Base-by-base conservation (phyloP, 30 jellyfish, hydroid and myxozoan genomes). In the Hydractinia echinata region DNA sequence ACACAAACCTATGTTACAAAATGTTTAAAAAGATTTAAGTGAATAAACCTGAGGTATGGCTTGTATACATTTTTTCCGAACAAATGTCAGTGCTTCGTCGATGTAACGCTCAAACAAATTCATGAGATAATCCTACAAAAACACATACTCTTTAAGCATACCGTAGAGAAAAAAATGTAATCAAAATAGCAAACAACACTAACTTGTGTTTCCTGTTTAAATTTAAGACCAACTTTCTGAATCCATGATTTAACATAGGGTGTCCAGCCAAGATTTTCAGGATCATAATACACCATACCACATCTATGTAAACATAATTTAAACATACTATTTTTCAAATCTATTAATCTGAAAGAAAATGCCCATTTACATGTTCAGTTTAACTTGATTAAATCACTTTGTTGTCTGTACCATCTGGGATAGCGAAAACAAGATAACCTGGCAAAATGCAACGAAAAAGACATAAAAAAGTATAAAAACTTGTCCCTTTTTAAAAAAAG, bases 231-330 rank as follows among this genome's bases (percentile, higher is more conserved):
- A 21, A 90, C 80, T 73, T 82, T 85, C 76, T 90, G 89, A 93
- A 90, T 76, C 97, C 97, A 91, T 5, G 97, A 86, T 54, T 91
- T 83, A 55, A 86, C 96, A 79, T 72, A 86, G 51, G 97, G 96
- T 53, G 74, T 66, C 96, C 97, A 91, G n/a, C 97, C 96, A 50
- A 86, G 83, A 66, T 83, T 88, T 8, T 83, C 90, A 66, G 91
- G 89, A 72, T 91, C 96, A 61, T 91, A 91, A 76, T 86, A 91
- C 5, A 90, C 97, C 97, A 90, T 90, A 20, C 97, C 97, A 82
- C 97, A 90, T 72, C 97, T 90, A 69, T 19, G 8, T 64, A n/a
- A 62, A 49, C 44, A 54, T 11, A 30, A 30, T 30, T 30, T 30
- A 2, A 30, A 30, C 44, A 30, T 30, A 30, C 44, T 30, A 30